Base-by-base conservation (phyloP, 2,888 invertebrate species). In the Tanypteryx hageni region DNA sequence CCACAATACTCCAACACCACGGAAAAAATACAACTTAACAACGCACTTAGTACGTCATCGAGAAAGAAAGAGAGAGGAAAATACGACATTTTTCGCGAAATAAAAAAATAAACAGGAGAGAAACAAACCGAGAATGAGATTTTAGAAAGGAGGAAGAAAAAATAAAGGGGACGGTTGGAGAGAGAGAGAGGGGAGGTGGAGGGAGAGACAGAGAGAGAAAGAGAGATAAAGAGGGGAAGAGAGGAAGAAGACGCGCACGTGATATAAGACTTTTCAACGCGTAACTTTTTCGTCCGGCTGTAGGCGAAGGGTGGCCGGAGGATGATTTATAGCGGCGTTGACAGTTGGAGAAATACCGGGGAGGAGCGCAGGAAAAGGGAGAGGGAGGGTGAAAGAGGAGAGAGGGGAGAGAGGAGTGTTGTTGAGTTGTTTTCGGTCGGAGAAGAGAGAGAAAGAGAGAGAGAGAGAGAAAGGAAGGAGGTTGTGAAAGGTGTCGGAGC, bases 321-420 rank as follows among this genome's bases (percentile, higher is more conserved):
- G 61, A 86, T 86, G 61, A 86, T 86, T 59, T 31, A 86, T 86
- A 59, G 61, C 22, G 13, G 27, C 86, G 31, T 86, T 86, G 86
- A 86, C 61, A 86, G 13, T 61, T 16, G 31, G 86, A 85, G 85
- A 86, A 86, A 86, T 59, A 22, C 27, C 13, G 61, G 8, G 61
- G 59, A 86, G 22, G 56, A 61, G 61, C 9, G 59, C 22, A 31
- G 1, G 61, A 61, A 86, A 13, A 84, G 27, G 31, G 9, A 61
- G 83, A 5, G 27, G 7, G 14, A 7, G 31, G 13, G 86, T 7
- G n/a, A 61, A 31, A 0, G 27, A 31, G 86, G 11, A 13, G 22
- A 27, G 58, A 58, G 85, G n/a, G 0, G 64, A 56, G 16, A 14
- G 4, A 83, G 83, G 83, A n/a, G 10, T 44, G 83, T 5, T 64